Conservation (phyloP, 1,140 invertebrate species). For the Babylonia areolata region DNA sequence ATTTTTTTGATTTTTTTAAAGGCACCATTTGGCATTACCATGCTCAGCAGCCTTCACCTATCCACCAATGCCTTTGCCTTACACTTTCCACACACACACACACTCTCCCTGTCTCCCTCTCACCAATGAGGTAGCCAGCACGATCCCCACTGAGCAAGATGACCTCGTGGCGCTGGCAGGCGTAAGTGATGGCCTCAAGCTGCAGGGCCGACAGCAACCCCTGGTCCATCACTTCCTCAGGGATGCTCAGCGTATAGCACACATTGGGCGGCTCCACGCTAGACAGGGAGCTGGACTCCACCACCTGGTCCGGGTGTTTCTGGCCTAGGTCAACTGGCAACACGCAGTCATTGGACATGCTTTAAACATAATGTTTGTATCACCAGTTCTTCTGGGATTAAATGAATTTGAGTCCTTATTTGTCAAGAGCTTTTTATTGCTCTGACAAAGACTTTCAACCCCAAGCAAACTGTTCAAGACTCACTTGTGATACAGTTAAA, state of each 20-base stretch:
- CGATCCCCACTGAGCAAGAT: conserved; percentile 91
- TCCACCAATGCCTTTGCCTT: too few relatives aligned
- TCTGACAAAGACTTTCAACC: too few relatives aligned
- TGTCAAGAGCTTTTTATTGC: too few relatives aligned
- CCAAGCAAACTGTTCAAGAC: too few relatives aligned
- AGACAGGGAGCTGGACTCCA: conserved; percentile 97
- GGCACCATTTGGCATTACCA: too few relatives aligned
- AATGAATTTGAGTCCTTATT: background rate
- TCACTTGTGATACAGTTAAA: too few relatives aligned
- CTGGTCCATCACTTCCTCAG: conserved; percentile 88
- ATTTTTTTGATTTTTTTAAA: too few relatives aligned
- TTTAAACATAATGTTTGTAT: too few relatives aligned
- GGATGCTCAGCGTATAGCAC: conserved; percentile 91
- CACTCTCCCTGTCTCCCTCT: too few relatives aligned
- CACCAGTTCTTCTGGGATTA: background rate
- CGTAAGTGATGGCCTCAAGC: conserved; percentile 96
- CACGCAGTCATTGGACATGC: conserved; percentile 44
- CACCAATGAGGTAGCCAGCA: conserved; percentile 96
- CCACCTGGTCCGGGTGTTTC: conserved; percentile 99
- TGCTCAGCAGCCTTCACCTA: too few relatives aligned
- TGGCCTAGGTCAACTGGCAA: conserved; percentile 91
- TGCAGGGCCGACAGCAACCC: conserved; percentile 96
- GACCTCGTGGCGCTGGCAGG: conserved; percentile 96
- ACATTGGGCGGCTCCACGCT: conserved; percentile 97
- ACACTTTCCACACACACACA: too few relatives aligned